Evolutionary conservation across 2,888 invertebrate genomes (phyloP).

Genomic region (Limnephilus rhombicus): DNA sequence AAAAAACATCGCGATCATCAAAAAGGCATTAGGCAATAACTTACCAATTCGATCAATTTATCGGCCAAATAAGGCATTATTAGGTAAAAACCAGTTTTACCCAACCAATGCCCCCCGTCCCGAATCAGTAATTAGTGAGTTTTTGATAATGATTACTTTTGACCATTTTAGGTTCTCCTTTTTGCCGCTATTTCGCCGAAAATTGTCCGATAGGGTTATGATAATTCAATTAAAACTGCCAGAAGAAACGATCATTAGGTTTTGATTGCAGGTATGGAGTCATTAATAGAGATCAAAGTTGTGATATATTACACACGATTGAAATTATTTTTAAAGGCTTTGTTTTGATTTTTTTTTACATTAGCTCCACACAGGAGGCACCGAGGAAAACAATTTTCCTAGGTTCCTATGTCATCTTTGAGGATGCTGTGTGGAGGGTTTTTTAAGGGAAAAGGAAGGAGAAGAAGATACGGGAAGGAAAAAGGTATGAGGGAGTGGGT

Average conservation of each 20-base stretch:
- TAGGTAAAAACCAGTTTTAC: not conserved
- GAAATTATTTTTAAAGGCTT: too few relatives aligned
- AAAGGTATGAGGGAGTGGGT: too few relatives aligned
- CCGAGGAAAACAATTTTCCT: too few relatives aligned
- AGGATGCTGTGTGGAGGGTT: too few relatives aligned
- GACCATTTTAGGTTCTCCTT: not conserved
- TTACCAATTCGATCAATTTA: conserved; percentile 2
- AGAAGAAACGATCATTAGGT: not conserved
- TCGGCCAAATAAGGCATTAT: conserved; percentile 2
- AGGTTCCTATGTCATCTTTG: too few relatives aligned
- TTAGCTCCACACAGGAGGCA: too few relatives aligned
- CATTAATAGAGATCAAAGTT: not conserved
- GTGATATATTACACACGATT: not conserved
- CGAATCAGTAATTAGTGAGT: conserved; percentile 12
- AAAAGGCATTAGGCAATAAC: not conserved
- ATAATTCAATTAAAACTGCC: not conserved
- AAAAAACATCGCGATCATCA: not conserved
- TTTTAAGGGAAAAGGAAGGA: too few relatives aligned
- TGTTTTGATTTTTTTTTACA: too few relatives aligned
- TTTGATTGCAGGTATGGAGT: not conserved
- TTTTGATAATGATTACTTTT: not conserved
- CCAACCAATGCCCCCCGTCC: not conserved
- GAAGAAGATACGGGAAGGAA: too few relatives aligned
- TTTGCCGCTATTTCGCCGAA: not conserved
- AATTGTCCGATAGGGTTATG: not conserved